Evolutionary conservation across 2,888 invertebrate genomes (phyloP).

Genomic region (Aspidapion aeneum): DNA sequence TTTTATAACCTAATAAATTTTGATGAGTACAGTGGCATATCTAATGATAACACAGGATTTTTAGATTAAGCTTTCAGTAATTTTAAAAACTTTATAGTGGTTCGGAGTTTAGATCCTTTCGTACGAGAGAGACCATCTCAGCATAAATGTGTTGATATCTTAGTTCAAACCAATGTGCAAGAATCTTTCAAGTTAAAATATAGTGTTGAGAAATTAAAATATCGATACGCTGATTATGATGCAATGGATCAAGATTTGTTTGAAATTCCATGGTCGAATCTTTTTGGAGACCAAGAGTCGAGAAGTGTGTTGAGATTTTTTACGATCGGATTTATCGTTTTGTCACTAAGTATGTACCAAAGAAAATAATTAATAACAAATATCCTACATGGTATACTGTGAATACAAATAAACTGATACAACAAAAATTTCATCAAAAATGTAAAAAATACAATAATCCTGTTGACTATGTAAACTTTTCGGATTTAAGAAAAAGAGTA

Average conservation of each 20-base stretch:
- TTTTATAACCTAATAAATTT: not conserved
- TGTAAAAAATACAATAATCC: no score
- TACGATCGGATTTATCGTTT: no score
- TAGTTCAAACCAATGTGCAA: not conserved
- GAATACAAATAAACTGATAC: no score
- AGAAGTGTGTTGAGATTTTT: no score
- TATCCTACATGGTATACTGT: no score
- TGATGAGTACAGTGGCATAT: not conserved
- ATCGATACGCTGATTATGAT: not conserved
- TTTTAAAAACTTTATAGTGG: not conserved
- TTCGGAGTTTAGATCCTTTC: not conserved
- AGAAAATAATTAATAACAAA: no score
- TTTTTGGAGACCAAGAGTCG: no score
- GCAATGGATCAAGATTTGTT: not conserved
- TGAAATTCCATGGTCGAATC: no score
- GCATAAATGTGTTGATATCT: not conserved
- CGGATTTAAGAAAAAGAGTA: no score
- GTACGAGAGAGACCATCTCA: not conserved
- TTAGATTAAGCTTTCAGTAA: not conserved
- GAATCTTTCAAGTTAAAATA: not conserved
- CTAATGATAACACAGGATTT: not conserved
- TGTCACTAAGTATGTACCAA: no score
- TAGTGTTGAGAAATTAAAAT: not conserved
- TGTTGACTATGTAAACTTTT: no score
- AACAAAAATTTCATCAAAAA: no score